Base-by-base conservation (phyloP, 2,113 vertebrate species). In the Tachuris rubrigastra region DNA sequence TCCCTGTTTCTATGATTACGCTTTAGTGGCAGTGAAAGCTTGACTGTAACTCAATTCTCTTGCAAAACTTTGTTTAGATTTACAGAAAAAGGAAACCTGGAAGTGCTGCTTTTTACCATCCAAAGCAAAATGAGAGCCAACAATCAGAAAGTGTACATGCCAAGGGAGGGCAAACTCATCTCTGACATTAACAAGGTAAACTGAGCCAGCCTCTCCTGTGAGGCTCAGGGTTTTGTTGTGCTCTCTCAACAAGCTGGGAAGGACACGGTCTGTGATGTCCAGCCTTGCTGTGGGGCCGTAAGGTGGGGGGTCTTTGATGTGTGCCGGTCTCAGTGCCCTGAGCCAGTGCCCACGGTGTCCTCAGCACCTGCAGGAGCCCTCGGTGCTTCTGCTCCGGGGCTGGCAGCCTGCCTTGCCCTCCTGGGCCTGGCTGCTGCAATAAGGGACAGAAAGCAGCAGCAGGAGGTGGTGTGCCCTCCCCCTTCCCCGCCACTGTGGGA, bases 51-150 rank as follows among this genome's bases (percentile, higher is more conserved):
- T 63, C 44, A 20, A 2, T 89, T 91, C 39, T 78, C 39, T n/a
- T 49, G 19, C 49, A 68, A 85, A 85, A 72, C 84, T 75, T 80
- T 93, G 44, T 94, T 81, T 93, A 99, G 99, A 97, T 99, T 99
- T 98, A 99, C 99, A 16, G 99, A 99, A 97, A 99, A 99, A 95
- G 99, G 99, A 52, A 99, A 99, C 97, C 97, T 99, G 87, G 99
- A 99, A 97, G 99, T 99, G 39, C 98, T 99, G 25, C 99, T 99
- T 91, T 99, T 99, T 96, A 99, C 99, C 66, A 99, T 99, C 97
- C 99, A 99, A 97, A 99, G 99, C 96, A 99, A 99, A 96, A 99
- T 99, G 99, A 98, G 99, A 95, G 99, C 99, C 74, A 99, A 99
- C 97, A 99, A 99, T 95, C 99, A 99, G 98, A 99, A 99, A 97